phyloP scores from a whole-genome alignment of 2,113 vertebrate species.

The Psettodes erumei region DNA sequence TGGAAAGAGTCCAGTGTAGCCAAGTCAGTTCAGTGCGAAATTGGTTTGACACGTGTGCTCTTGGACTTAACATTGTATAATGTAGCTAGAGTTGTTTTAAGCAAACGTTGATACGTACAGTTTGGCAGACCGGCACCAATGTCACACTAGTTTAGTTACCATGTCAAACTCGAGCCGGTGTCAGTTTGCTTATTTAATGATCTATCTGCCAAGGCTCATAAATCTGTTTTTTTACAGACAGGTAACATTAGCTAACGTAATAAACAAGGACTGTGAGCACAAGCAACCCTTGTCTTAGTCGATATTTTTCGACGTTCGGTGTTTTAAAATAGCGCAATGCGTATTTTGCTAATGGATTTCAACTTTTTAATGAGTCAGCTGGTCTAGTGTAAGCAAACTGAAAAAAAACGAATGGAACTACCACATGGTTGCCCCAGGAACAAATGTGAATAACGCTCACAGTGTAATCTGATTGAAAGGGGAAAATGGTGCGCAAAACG shows the following conservation, averaged over 20 bases:
- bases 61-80: not conserved
- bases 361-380: slow-evolving; percentile 74
- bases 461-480: slow-evolving; percentile 16
- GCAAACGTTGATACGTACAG: not conserved
- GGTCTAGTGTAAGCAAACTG: slow-evolving; percentile 38
- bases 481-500: slow-evolving; percentile 23
- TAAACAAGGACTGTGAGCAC: slow-evolving; percentile 6
- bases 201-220: not conserved
- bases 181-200: not conserved
- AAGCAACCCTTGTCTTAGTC: slow-evolving; percentile 14
- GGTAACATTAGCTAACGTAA: slow-evolving; percentile 11
- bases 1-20: not conserved
- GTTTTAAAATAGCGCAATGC: slow-evolving; percentile 77
- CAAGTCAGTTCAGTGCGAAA: not conserved
- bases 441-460: slow-evolving; percentile 2
- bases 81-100: not conserved
- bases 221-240: not conserved
- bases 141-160: not conserved
- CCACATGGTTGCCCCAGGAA: slow-evolving; percentile 18
- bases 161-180: not conserved
- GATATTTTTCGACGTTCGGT: slow-evolving; percentile 55
- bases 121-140: not conserved
- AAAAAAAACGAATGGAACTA: slow-evolving; percentile 14
- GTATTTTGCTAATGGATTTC: slow-evolving; percentile 73
- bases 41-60: not conserved